A percentile compares a stretch with the other conserved stretches of the same genome.
phyloP scores from a whole-genome alignment of 2,797 vertebrate genomes.

The Lacerta viridis region DNA sequence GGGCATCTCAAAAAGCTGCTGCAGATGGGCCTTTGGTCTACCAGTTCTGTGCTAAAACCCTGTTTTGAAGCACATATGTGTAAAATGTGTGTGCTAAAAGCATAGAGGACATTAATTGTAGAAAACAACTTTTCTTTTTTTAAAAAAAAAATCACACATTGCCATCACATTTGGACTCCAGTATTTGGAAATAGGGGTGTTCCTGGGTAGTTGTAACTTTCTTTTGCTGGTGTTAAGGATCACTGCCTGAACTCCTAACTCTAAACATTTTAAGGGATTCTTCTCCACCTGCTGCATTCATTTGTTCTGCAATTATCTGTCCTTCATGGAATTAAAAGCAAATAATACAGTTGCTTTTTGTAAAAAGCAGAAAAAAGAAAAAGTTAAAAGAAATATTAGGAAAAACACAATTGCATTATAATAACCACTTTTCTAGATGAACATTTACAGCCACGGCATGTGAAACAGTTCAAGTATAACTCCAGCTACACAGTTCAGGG shows the following conservation, averaged over 20 bases:
- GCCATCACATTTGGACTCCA: not conserved
- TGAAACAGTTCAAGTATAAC: too few species aligned
- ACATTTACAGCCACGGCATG: not conserved
- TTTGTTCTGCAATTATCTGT: not conserved
- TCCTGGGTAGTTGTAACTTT: not conserved
- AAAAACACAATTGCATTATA: not conserved
- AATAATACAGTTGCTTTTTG: not conserved
- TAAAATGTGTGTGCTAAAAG: not conserved
- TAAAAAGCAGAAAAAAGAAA: too few species aligned
- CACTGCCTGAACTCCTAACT: not conserved
- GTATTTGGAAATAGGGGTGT: not conserved
- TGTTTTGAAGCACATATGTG: not conserved
- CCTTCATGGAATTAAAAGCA: not conserved
- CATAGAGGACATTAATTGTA: not conserved
- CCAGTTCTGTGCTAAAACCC: not conserved
- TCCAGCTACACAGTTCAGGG: too few species aligned
- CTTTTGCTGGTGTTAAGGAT: not conserved
- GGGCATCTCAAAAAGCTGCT: not conserved
- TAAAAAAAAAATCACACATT: not conserved
- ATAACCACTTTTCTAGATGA: not conserved
- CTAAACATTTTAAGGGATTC: not conserved
- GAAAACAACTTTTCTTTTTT: not conserved
- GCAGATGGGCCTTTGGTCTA: not conserved
- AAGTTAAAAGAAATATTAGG: not conserved
- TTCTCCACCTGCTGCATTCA: not conserved